phyloP scores from a whole-genome alignment of 2,113 vertebrate genomes.

The Cololabis saira region DNA sequence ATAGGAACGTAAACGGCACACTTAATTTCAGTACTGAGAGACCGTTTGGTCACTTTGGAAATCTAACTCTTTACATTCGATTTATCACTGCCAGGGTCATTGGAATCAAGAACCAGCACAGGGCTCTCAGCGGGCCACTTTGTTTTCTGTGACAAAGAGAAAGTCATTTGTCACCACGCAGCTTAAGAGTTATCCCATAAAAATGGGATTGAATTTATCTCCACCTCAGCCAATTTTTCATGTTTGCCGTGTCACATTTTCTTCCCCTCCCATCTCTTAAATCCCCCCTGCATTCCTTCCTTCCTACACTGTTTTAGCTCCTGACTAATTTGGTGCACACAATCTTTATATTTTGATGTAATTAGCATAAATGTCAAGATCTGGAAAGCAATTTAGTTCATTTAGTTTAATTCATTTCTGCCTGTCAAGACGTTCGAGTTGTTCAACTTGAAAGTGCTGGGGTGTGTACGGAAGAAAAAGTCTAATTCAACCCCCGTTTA shows the following conservation, averaged over 20 bases:
- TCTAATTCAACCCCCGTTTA: slow-evolving; percentile 28
- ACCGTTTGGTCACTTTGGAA: slow-evolving; percentile 22
- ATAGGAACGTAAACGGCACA: slow-evolving; percentile 12
- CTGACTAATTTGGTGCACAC: slow-evolving; percentile 40
- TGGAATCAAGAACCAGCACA: slow-evolving; percentile 59
- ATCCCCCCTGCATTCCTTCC: slow-evolving; percentile 8
- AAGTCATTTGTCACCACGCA: slow-evolving; percentile 55
- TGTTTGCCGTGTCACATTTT: slow-evolving; percentile 31
- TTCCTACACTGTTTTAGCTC: slow-evolving; percentile 25
- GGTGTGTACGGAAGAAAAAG: slow-evolving; percentile 21
- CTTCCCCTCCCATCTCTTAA: background rate
- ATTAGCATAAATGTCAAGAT: slow-evolving; percentile 59
- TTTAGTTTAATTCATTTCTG: slow-evolving; percentile 50
- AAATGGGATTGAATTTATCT: slow-evolving; percentile 68
- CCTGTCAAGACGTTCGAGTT: slow-evolving; percentile 38
- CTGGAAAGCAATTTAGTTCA: slow-evolving; percentile 53
- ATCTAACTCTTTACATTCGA: slow-evolving; percentile 53
- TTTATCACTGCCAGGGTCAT: slow-evolving; percentile 64
- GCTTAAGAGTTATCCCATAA: slow-evolving; percentile 63
- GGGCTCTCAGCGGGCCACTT: slow-evolving; percentile 53
- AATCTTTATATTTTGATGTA: slow-evolving; percentile 60
- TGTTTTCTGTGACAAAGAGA: slow-evolving; percentile 63
- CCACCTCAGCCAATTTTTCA: slow-evolving; percentile 31
- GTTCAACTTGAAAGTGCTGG: slow-evolving; percentile 29
- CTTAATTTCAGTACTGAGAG: slow-evolving; percentile 4